Base-by-base conservation (phyloP, 2,888 invertebrate genomes). In the Ditula angustiorana region DNA sequence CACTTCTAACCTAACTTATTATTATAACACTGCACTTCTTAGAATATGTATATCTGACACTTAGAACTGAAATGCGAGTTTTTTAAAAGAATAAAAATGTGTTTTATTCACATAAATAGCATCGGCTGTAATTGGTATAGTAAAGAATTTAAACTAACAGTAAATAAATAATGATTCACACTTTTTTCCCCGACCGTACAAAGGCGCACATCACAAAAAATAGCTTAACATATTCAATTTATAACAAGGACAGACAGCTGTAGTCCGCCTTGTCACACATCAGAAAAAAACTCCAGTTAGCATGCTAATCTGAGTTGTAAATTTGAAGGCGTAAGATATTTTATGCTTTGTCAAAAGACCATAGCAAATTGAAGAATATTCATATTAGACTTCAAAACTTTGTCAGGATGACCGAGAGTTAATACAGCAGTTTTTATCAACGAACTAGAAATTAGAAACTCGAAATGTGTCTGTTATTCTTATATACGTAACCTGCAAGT, bases 141-240 rank as follows among this genome's bases (percentile, higher is more conserved):
- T n/a, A n/a, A n/a, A n/a, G n/a, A n/a, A n/a, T n/a, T n/a, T n/a
- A n/a, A n/a, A n/a, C n/a, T 41, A 44, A 44, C 10, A 44, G 11
- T 21, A 44, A 19, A 16, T 2, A 16, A 37, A 16, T 7, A 2
- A 37, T 16, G 13, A 11, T 33, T 11, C 4, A 26, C 26, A 35
- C 53, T 63, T 70, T 59, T 63, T 66, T 53, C 11, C 57, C 35
- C 50, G 60, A 56, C 71, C 60, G 78, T 82, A 80, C 81, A 41
- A 46, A 28, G 56, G 58, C 60, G 73, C 69, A 67, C 68, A 62
- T 65, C 52, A 79, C 77, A 85, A 86, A 86, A 86, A 85, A 79
- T 70, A 61, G 68, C 79, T 86, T 86, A 81, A 75, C 85, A 86
- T 86, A 86, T 84, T 85, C 85, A 84, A 85, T 85, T 81, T 82